Evolutionary conservation across 1,140 invertebrate genomes (phyloP).

Genomic region (Formica exsecta): DNA sequence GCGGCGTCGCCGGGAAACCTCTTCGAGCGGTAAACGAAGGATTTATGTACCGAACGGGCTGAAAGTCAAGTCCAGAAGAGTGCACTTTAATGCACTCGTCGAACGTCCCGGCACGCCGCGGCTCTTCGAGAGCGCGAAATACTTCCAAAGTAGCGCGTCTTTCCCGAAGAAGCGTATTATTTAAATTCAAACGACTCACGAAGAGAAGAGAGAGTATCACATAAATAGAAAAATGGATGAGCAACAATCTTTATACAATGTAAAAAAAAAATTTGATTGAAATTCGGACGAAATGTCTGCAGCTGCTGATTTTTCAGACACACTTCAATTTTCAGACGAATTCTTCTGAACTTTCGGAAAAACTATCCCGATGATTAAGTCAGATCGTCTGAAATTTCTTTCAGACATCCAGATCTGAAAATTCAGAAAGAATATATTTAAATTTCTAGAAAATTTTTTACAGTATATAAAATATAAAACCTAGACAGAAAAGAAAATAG

Average conservation of each 20-base stretch:
- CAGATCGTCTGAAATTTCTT: no score
- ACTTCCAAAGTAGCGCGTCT: conserved; percentile 48
- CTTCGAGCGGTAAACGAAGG: conserved; percentile 56
- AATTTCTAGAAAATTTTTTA: no score
- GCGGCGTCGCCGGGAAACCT: conserved; percentile 45
- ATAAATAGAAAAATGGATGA: conserved; percentile 10
- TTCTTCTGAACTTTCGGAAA: no score
- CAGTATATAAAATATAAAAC: not conserved
- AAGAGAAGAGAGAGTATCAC: not conserved
- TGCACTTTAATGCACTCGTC: conserved; percentile 63
- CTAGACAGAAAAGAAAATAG: not conserved
- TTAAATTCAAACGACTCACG: conserved; percentile 36
- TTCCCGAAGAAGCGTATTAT: conserved; percentile 45
- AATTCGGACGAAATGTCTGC: no score
- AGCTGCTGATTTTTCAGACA: no score
- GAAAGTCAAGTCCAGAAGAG: conserved; percentile 60
- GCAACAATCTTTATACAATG: not conserved
- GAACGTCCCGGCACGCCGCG: conserved; percentile 59
- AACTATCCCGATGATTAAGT: no score
- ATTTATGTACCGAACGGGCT: conserved; percentile 52
- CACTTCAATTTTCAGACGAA: no score
- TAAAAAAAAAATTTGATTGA: no score
- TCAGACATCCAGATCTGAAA: no score
- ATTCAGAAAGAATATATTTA: no score
- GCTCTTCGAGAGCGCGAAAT: conserved; percentile 54